Conservation (phyloP, 1,140 invertebrate genomes). For the Anoplolepis gracilipes region DNA sequence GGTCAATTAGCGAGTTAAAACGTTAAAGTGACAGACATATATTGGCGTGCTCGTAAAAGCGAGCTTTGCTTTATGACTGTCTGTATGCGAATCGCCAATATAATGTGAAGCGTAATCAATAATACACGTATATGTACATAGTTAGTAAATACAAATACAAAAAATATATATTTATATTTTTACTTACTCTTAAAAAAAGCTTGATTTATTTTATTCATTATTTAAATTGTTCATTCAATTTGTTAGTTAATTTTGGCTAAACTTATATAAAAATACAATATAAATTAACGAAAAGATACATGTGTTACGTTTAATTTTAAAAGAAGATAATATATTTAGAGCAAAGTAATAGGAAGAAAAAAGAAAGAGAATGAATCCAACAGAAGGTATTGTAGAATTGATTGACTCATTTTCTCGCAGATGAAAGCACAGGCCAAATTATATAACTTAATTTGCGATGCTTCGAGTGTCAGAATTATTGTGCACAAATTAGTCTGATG, state of each 20-base stretch:
- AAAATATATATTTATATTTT: neutral
- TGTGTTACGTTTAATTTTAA: no score
- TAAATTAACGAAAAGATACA: no score
- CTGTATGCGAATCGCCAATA: neutral
- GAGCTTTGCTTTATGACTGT: conserved; percentile 7
- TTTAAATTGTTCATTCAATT: neutral
- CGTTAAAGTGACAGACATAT: conserved; percentile 7
- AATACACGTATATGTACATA: no score
- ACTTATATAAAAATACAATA: no score
- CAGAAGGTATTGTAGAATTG: conserved; percentile 26
- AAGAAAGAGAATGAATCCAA: neutral
- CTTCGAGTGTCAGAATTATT: conserved; percentile 31
- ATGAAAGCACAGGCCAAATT: conserved; percentile 44
- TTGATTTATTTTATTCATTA: neutral
- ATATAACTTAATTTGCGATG: conserved; percentile 36
- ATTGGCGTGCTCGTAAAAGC: neutral
- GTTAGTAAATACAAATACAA: neutral
- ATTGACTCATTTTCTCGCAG: conserved; percentile 46
- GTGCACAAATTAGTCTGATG: conserved; percentile 19
- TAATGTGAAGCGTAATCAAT: neutral
- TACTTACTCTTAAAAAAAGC: neutral
- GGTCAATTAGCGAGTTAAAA: conserved; percentile 22
- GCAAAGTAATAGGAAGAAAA: neutral
- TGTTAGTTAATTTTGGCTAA: no score
- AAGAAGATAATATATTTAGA: neutral